These are phyloP conservation scores for Pelodiscus sinensis DNA, from an alignment of 2,113 vertebrate species.

Conservation along the genomic window DNA sequence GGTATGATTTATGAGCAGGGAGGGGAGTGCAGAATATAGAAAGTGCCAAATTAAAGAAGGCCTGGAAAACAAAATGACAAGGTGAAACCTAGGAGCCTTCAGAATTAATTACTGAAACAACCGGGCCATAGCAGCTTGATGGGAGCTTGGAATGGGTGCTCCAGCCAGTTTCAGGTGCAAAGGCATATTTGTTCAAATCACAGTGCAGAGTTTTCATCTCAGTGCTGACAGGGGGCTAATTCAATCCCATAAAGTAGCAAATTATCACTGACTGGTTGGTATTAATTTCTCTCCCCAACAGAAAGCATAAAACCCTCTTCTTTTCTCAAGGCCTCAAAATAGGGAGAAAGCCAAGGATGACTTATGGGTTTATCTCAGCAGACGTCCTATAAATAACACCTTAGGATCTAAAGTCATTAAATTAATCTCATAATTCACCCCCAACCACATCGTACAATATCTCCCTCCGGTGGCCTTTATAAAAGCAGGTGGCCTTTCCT, in stretches of 20 bases:
- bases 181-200: conserved; percentile 61
- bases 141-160: background rate
- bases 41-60: conserved; percentile 31
- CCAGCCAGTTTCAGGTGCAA: conserved; percentile 51
- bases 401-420: conserved; percentile 31
- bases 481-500: background rate
- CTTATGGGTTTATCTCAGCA: conserved; percentile 71
- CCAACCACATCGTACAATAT: background rate
- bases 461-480: background rate
- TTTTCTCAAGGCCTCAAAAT: conserved; percentile 51
- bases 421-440: conserved; percentile 22
- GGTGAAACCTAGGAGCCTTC: conserved; percentile 24
- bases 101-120: conserved; percentile 43
- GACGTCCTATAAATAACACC: conserved; percentile 51
- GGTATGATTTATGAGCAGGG: conserved; percentile 47
- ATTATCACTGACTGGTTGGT: conserved; percentile 59
- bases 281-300: conserved; percentile 47
- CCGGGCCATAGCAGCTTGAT: rapidly evolving
- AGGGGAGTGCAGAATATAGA: background rate
- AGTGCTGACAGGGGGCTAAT: conserved; percentile 34
- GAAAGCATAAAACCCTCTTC: conserved; percentile 58
- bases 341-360: conserved; percentile 49
- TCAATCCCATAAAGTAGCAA: conserved; percentile 57
- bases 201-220: conserved; percentile 23
- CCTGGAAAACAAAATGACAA: background rate